Evolutionary conservation across 2,888 invertebrate species (phyloP), one percentile per base, ranked within the genome.

Genomic region (Drosophila monieri): DNA sequence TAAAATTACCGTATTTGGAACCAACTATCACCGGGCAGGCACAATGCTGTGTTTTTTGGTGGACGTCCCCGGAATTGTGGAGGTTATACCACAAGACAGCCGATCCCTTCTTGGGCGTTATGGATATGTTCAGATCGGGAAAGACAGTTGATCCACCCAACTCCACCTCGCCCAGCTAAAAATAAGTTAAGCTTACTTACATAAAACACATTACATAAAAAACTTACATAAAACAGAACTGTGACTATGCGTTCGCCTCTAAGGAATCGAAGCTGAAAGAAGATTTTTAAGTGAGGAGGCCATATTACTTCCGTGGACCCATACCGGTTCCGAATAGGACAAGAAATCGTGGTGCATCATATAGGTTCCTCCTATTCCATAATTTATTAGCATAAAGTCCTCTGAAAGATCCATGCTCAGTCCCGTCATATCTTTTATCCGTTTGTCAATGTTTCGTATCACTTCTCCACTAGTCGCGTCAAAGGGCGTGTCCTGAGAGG

Each of bases 1-100:
- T 4, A 32, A 2, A 21, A 46, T 57, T 21, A 77, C 74, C 74
- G 41, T 69, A 77, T 58, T 72, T 59, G 5, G 60, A 55, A 32
- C 77, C 66, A 9, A 49, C 56, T n/a, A 68, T 23, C 6, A 62
- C 72, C 4, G 74, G 72, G 39, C 77, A 77, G 1, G 56, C 60
- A 3, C 56, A 49, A 32, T 76, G 74, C 5, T 30, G 1, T 1
- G 70, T 9, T 8, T 52, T 61, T 0, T 0, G 0, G 39, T 76
- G 14, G 0, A 1, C 6, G 5, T 5, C 9, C 0, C 62, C 70
- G n/a, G 54, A 35, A 15, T 48, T 35, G 2, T 59, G n/a, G 1
- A 67, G 51, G 41, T 67, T 69, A 23, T 70, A 57, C 76, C 73
- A 76, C 2, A 76, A 10, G 9, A 76, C 3, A 1, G 76, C 76